phyloP scores from a whole-genome alignment of 2,888 invertebrate genomes.

The Heteropelma amictum region DNA sequence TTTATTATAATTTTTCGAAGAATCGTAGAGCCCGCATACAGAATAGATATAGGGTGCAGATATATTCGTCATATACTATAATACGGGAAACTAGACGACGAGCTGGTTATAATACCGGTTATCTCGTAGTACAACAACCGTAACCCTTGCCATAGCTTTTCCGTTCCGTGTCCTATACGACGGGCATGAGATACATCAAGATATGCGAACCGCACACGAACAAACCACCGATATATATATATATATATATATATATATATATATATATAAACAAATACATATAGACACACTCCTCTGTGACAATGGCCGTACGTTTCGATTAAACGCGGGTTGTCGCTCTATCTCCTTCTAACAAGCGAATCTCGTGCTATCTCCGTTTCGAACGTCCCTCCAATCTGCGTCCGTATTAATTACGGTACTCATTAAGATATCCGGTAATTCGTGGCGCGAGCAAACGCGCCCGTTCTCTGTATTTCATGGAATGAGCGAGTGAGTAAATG shows the following conservation, averaged over 20 bases:
- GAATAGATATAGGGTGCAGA: conserved; percentile 12
- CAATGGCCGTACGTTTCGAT: conserved; percentile 75
- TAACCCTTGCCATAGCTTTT: conserved; percentile 20
- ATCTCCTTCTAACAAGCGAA: conserved; percentile 5
- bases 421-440: conserved; percentile 77
- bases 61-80: conserved; percentile 52
- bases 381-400: conserved; percentile 74
- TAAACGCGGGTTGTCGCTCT: conserved; percentile 66
- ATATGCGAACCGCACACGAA: conserved; percentile 19
- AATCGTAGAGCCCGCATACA: conserved; percentile 5
- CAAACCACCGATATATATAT: conserved; percentile 28
- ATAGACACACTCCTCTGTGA: conserved; percentile 51
- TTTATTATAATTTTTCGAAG: neutral
- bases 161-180: neutral
- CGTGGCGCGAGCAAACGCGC: conserved; percentile 62
- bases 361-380: conserved; percentile 59
- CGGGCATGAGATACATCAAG: conserved; percentile 36
- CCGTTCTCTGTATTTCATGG: conserved; percentile 1
- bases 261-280: conserved; percentile 31
- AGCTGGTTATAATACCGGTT: conserved; percentile 60
- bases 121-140: conserved; percentile 70
- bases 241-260: conserved; percentile 31
- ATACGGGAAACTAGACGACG: conserved; percentile 25
- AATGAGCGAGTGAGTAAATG: neutral
- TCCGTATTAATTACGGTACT: conserved; percentile 77